Evolutionary conservation across 2,113 vertebrate genomes (phyloP).

Genomic region (Herpailurus yagouaroundi): DNA sequence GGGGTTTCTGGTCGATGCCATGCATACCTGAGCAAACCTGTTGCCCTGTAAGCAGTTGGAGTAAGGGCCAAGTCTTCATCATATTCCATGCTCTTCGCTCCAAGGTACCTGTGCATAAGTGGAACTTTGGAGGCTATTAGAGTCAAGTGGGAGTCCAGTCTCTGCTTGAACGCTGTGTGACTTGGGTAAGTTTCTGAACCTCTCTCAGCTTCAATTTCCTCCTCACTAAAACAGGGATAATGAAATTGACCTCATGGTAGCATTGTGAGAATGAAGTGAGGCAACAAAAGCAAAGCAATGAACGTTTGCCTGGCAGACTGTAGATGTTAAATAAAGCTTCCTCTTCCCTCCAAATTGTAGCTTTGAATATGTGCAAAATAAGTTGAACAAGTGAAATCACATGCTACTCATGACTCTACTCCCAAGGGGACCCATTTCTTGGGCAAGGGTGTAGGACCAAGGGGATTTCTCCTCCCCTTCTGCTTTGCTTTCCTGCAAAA

Average conservation of each 20-base stretch:
- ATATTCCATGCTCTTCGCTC: background rate
- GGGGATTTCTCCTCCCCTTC: background rate
- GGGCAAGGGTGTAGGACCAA: no score
- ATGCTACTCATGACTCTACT: background rate
- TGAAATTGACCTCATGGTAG: background rate
- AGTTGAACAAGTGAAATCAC: accelerated
- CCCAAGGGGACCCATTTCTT: background rate
- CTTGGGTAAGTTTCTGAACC: background rate
- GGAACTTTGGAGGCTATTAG: background rate
- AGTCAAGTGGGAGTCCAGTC: background rate
- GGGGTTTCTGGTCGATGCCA: background rate
- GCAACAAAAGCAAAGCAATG: no score
- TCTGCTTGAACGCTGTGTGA: background rate
- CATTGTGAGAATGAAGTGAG: background rate
- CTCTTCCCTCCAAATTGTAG: background rate
- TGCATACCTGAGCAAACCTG: background rate
- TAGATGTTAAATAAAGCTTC: background rate
- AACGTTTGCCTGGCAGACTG: background rate
- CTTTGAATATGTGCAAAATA: background rate
- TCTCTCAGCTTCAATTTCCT: background rate
- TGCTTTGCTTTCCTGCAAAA: background rate
- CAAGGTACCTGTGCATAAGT: background rate
- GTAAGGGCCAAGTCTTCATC: background rate
- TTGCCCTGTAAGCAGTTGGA: accelerated
- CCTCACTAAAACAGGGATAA: background rate